Conservation (phyloP, 2,888 invertebrate genomes). For the Amphipyra berbera region DNA sequence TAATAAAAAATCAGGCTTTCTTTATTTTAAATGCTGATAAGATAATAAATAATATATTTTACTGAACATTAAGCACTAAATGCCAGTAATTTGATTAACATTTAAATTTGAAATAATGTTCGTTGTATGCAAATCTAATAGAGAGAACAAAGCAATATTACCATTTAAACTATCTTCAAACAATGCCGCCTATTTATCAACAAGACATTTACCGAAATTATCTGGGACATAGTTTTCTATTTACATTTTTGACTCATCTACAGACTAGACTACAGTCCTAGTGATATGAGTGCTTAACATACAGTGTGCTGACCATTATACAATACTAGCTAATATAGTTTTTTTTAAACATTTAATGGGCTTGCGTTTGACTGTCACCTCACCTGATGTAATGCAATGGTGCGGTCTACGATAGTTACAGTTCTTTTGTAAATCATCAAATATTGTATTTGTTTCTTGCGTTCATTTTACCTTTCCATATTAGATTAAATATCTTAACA, state of each 20-base stretch:
- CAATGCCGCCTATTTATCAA: conserved; percentile 58
- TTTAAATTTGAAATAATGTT: conserved; percentile 59
- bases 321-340: too few relatives aligned
- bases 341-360: too few relatives aligned
- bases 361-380: too few relatives aligned
- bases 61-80: conserved; percentile 53
- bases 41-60: conserved; percentile 42
- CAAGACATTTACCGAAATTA: conserved; percentile 53
- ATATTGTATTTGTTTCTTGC: too few relatives aligned
- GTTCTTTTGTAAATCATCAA: too few relatives aligned
- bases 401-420: too few relatives aligned
- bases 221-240: conserved; percentile 32
- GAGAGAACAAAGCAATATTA: conserved; percentile 60
- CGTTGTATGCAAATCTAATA: conserved; percentile 58
- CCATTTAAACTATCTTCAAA: conserved; percentile 61
- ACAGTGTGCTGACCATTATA: too few relatives aligned
- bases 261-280: not conserved
- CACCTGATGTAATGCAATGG: too few relatives aligned
- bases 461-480: too few relatives aligned
- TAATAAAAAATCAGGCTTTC: conserved; percentile 13
- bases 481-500: not conserved
- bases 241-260: conserved; percentile 41
- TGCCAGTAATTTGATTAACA: conserved; percentile 60
- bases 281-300: not conserved
- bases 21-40: conserved; percentile 24